Evolutionary conservation across 2,113 vertebrate genomes (phyloP).

Genomic region (Petrocephalus zakoni): DNA sequence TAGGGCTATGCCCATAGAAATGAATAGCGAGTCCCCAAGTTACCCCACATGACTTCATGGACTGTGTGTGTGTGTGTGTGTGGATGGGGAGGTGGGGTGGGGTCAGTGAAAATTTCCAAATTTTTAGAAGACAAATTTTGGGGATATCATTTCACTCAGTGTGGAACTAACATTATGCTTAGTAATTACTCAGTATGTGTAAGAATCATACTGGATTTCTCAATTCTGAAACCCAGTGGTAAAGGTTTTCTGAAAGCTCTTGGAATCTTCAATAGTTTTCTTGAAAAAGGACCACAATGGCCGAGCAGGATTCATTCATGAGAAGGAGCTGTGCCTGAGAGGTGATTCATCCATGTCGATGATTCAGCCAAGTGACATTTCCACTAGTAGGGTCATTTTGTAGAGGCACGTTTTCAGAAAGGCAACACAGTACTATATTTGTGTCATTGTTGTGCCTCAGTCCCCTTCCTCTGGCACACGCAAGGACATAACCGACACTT

Average conservation of each 20-base stretch:
- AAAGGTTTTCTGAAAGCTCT: not conserved
- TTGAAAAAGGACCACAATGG: slow-evolving; percentile 24
- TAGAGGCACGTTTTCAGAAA: slow-evolving; percentile 8
- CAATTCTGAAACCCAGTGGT: not conserved
- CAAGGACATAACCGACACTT: not conserved
- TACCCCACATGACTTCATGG: no score
- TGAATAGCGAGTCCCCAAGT: no score
- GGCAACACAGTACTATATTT: not conserved
- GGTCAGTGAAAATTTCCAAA: no score
- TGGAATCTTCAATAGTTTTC: slow-evolving; percentile 15
- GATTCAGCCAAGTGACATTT: not conserved
- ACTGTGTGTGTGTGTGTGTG: no score
- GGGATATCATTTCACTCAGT: no score
- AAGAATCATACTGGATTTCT: not conserved
- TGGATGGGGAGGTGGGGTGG: no score
- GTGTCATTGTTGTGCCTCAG: not conserved
- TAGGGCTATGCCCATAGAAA: no score
- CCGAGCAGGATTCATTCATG: not conserved
- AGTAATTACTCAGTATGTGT: not conserved
- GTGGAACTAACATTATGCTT: no score
- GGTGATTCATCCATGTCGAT: not conserved
- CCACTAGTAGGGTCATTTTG: not conserved
- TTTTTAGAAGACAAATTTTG: no score
- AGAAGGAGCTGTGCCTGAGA: not conserved
- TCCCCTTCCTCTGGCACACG: not conserved